These are phyloP conservation scores for Falco cherrug DNA, from an alignment of 2,797 vertebrate genomes.

Conservation along the genomic window DNA sequence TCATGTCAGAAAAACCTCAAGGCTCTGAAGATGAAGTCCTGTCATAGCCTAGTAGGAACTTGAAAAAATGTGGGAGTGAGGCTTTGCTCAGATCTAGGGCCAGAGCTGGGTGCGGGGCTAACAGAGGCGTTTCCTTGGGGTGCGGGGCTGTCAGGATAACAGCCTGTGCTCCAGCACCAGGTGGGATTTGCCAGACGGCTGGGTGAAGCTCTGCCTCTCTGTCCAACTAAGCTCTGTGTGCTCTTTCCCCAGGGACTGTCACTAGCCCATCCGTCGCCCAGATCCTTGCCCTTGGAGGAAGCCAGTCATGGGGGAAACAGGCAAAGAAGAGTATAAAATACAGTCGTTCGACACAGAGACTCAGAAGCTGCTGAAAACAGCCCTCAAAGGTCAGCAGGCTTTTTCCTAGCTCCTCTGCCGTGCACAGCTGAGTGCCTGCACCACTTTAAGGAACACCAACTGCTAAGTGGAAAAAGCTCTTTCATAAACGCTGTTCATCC, in stretches of 20 bases:
- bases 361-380: conserved; percentile 93
- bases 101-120: not conserved
- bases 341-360: conserved; percentile 91
- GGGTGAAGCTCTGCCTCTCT: not conserved
- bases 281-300: not conserved
- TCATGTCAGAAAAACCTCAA: not conserved
- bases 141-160: not conserved
- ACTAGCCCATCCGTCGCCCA: not conserved
- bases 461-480: not conserved
- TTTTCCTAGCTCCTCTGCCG: not conserved
- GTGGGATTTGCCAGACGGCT: not conserved
- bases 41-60: not conserved
- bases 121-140: not conserved
- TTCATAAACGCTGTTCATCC: not conserved
- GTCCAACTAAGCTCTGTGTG: not conserved
- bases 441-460: not conserved
- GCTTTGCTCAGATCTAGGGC: not conserved
- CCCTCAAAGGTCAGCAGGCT: conserved; percentile 88
- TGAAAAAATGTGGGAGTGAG: not conserved
- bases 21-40: not conserved
- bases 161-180: not conserved
- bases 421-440: fast-evolving
- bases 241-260: conserved; percentile 41
- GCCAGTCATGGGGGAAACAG: conserved; percentile 84
- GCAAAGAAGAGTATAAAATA: conserved; percentile 92